Conservation (phyloP, 1,140 invertebrate species). For the Carposina sasakii region DNA sequence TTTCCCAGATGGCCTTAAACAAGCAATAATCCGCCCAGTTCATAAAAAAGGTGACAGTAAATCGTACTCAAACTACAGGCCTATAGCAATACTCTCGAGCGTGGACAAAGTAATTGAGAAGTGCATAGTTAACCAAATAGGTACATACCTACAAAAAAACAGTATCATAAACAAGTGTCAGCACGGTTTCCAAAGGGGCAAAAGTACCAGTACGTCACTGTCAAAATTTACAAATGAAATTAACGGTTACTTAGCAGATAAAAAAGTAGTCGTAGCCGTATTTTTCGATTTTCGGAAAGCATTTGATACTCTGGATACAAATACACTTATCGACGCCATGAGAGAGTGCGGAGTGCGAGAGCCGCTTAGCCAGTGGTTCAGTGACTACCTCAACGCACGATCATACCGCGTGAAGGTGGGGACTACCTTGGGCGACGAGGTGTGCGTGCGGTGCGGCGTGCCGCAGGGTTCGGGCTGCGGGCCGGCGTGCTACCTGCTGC, state of each 20-base stretch:
- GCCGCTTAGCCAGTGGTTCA: constrained; percentile 7
- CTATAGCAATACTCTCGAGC: constrained; percentile 3
- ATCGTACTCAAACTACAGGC: constrained; percentile 6
- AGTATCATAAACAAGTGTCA: constrained; percentile 5
- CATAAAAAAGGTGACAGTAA: constrained; percentile 3
- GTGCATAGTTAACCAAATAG: constrained; percentile 6
- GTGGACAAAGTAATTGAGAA: constrained; percentile 11
- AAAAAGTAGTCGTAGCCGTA: constrained; percentile 8
- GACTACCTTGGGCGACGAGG: constrained; percentile 3
- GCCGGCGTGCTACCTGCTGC: constrained; percentile 15
- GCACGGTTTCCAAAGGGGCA: constrained; percentile 7
- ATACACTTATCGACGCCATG: constrained; percentile 8
- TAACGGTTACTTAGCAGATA: neutral
- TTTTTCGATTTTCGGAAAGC: constrained; percentile 15
- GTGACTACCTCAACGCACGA: neutral
- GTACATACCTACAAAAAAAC: constrained; percentile 1
- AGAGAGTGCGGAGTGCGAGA: constrained; percentile 9
- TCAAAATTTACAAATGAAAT: constrained; percentile 7
- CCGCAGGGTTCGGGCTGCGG: constrained; percentile 18
- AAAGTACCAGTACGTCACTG: constrained; percentile 5
- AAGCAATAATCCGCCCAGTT: constrained; percentile 5
- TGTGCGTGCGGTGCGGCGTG: constrained; percentile 6
- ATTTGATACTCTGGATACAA: constrained; percentile 13
- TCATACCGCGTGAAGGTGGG: neutral
- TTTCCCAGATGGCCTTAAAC: constrained; percentile 6